Evolutionary conservation across 2,888 invertebrate genomes (phyloP).

Genomic region (Melipona bicolor): DNA sequence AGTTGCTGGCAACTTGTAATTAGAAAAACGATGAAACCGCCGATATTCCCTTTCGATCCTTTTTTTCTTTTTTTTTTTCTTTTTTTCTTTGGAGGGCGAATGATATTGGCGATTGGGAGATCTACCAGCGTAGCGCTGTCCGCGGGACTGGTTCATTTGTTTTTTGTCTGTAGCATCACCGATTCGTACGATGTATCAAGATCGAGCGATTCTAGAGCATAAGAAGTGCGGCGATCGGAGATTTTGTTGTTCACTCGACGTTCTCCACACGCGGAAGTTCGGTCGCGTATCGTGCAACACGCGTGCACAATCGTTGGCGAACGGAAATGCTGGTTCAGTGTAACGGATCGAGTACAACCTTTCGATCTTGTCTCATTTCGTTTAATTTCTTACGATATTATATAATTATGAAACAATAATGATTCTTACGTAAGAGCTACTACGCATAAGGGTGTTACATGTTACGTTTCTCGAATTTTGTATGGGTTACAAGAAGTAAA

Average conservation of each 20-base stretch:
- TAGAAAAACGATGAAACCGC: constrained; percentile 21
- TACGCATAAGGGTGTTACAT: not conserved
- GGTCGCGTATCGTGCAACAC: constrained; percentile 4
- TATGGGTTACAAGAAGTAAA: not conserved
- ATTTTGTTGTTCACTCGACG: not conserved
- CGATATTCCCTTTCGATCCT: constrained; percentile 22
- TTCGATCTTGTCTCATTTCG: not conserved
- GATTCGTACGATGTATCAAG: constrained; percentile 3
- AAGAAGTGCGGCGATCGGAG: not conserved
- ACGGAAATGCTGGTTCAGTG: not conserved
- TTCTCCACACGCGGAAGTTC: not conserved
- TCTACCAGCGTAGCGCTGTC: constrained; percentile 21
- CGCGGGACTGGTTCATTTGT: constrained; percentile 38
- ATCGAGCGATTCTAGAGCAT: constrained; percentile 4
- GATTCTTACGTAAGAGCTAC: not conserved
- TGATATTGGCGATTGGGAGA: not conserved
- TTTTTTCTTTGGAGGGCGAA: constrained; percentile 22
- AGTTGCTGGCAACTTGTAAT: constrained; percentile 67
- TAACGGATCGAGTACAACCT: not conserved
- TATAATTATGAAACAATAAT: not conserved
- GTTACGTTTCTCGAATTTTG: constrained; percentile 2
- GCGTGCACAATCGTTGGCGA: not conserved
- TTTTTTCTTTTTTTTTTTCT: constrained; percentile 20
- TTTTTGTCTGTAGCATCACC: constrained; percentile 20
- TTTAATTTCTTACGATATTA: not conserved